Base-by-base conservation (phyloP, 2,797 vertebrate genomes). In the Gadopsis marmoratus region DNA sequence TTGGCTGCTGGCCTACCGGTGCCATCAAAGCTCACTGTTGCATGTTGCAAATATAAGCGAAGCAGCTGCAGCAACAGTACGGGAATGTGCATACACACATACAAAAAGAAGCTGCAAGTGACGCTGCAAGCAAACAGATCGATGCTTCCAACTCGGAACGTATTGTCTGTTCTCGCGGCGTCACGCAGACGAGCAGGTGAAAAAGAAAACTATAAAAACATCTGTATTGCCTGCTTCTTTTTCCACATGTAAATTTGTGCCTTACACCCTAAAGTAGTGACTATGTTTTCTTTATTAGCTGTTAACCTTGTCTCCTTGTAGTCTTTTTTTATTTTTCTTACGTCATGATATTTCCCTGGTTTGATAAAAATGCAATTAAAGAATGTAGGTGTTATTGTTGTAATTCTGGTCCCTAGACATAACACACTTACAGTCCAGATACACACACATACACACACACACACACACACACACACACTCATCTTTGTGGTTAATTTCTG, bases 161-260 rank as follows among this genome's bases (percentile, higher is more conserved):
- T 26, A 65, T 74, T 51, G 68, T 70, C 58, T 77, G 64, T 74
- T 88, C 78, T 60, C 3, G 76, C 43, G 4, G 83, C n/a, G 19
- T 75, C 90, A 76, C 84, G 13, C 79, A 13, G 87, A 85, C 8
- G 21, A 68, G 76, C 88, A 86, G 89, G 88, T 67, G 77, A 84
- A 78, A 70, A 86, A 79, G 61, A 84, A 84, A 78, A 74, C 43
- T 61, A 55, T 61, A 69, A 71, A 84, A 86, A 88, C 86, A 89
- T 86, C 92, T 89, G 88, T 89, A 95, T 95, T 95, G 94, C 95
- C 96, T 97, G 95, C 96, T 95, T 96, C 94, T 96, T 95, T 92
- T 96, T 98, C 97, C 97, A 98, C 97, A 96, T 99, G 98, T 99
- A 98, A 97, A 98, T 99, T 97, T 98, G 98, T 99, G 98, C 98